Evolutionary conservation across 2,797 vertebrate species (phyloP).

Genomic region (Tinamus major): DNA sequence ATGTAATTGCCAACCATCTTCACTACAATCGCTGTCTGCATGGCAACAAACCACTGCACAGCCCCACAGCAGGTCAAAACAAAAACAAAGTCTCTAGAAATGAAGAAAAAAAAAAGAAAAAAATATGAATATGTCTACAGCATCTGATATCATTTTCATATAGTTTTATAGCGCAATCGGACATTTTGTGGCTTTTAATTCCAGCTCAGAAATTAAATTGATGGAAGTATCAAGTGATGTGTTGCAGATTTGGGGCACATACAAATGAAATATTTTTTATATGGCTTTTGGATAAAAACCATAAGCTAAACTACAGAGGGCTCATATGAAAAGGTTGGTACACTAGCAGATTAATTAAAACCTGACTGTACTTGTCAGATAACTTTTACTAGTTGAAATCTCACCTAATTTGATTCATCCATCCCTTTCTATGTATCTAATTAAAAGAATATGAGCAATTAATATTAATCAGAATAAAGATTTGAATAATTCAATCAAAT

Average conservation of each 20-base stretch:
- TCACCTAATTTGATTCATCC: slow-evolving; percentile 61
- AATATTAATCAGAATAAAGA: slow-evolving; percentile 73
- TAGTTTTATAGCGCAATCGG: neutral
- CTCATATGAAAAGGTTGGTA: slow-evolving; percentile 28
- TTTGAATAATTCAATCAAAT: slow-evolving; percentile 68
- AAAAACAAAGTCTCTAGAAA: neutral
- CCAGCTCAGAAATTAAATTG: slow-evolving; percentile 26
- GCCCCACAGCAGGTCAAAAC: slow-evolving; percentile 25
- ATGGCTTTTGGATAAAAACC: slow-evolving; percentile 56
- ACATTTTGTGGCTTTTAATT: slow-evolving; percentile 31
- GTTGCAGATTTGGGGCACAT: slow-evolving; percentile 29
- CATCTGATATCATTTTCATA: neutral
- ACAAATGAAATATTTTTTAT: slow-evolving; percentile 49
- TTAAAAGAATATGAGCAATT: slow-evolving; percentile 73
- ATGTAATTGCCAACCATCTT: slow-evolving; percentile 26
- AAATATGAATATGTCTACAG: neutral
- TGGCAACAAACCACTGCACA: slow-evolving; percentile 23
- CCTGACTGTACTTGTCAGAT: slow-evolving; percentile 48
- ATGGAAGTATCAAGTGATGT: neutral
- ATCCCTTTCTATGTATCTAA: slow-evolving; percentile 43
- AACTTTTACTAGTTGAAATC: slow-evolving; percentile 68
- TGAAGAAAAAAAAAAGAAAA: neutral
- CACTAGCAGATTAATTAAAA: slow-evolving; percentile 71
- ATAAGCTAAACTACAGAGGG: slow-evolving; percentile 7
- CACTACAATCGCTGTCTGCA: slow-evolving; percentile 43